These are phyloP conservation scores for Semicossyphus pulcher DNA, from an alignment of 2,113 vertebrate genomes.

Conservation along the genomic window DNA sequence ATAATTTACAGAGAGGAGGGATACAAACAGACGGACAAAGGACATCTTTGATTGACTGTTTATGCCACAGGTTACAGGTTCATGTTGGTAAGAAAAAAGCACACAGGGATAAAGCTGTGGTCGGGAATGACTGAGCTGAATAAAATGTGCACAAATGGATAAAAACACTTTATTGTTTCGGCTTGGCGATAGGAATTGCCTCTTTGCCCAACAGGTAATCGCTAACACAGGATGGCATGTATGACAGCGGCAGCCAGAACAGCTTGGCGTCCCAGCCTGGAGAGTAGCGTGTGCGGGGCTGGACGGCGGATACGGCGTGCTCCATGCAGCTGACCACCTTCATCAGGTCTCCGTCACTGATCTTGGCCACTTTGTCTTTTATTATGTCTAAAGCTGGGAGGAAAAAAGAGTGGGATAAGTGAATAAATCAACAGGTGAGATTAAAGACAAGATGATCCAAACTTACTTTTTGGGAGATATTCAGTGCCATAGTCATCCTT, in stretches of 20 bases:
- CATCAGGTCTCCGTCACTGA: slow-evolving; percentile 82
- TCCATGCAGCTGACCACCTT: slow-evolving; percentile 89
- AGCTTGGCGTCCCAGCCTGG: slow-evolving; percentile 90
- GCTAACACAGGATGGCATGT: slow-evolving; percentile 79
- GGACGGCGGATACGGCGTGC: slow-evolving; percentile 84
- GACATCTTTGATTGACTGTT: background rate
- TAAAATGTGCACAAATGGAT: background rate
- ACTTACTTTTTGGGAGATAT: slow-evolving; percentile 71
- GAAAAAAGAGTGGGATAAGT: background rate
- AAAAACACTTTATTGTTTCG: slow-evolving; percentile 25
- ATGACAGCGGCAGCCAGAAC: slow-evolving; percentile 87
- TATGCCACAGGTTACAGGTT: too few relatives aligned
- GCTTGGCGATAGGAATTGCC: slow-evolving; percentile 69
- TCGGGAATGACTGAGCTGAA: background rate
- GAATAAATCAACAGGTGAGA: background rate
- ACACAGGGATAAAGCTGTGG: background rate
- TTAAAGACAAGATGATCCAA: too few relatives aligned
- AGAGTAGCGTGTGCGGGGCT: slow-evolving; percentile 85
- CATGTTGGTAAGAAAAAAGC: background rate
- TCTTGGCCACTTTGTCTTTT: slow-evolving; percentile 67
- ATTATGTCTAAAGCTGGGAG: slow-evolving; percentile 70
- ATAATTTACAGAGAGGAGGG: background rate
- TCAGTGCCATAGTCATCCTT: slow-evolving; percentile 79
- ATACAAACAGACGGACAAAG: background rate
- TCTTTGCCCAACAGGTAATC: slow-evolving; percentile 76